Percentiles rank a stretch among this genome's conserved stretches.
phyloP scores from a whole-genome alignment of 2,113 vertebrate genomes.

The Actinemys pallida region DNA sequence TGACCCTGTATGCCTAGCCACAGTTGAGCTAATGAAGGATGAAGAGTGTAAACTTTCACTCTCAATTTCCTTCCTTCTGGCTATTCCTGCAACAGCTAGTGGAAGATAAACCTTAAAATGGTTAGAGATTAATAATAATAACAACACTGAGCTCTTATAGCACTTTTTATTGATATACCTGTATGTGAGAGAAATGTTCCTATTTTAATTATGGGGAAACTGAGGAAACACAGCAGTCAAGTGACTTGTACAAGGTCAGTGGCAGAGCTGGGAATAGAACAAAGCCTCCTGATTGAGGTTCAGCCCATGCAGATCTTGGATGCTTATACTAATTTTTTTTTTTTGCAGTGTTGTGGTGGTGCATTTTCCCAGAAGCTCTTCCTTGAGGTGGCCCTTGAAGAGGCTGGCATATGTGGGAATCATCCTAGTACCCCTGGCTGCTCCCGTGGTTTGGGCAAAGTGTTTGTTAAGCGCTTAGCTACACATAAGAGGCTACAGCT shows the following conservation, averaged over 20 bases:
- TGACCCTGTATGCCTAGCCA: background rate
- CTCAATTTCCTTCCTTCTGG: background rate
- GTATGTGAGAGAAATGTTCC: background rate
- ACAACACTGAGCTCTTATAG: background rate
- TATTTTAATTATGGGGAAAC: background rate
- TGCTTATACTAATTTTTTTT: background rate
- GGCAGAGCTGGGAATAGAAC: background rate
- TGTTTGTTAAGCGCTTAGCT: background rate
- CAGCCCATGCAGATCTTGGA: background rate
- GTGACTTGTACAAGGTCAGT: background rate
- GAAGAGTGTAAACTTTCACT: background rate
- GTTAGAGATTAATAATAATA: background rate
- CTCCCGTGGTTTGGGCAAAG: background rate
- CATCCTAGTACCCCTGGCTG: background rate
- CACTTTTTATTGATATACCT: background rate
- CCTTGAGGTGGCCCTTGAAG: background rate
- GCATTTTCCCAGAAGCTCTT: background rate
- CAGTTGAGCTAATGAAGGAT: background rate
- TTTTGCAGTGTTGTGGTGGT: background rate
- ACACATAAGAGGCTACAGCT: background rate
- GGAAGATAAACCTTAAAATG: background rate
- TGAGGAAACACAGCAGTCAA: background rate
- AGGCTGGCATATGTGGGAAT: background rate
- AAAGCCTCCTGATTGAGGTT: background rate
- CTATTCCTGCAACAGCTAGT: background rate